These are phyloP conservation scores for Otus sunia DNA, from an alignment of 2,113 vertebrate genomes.

Conservation along the genomic window DNA sequence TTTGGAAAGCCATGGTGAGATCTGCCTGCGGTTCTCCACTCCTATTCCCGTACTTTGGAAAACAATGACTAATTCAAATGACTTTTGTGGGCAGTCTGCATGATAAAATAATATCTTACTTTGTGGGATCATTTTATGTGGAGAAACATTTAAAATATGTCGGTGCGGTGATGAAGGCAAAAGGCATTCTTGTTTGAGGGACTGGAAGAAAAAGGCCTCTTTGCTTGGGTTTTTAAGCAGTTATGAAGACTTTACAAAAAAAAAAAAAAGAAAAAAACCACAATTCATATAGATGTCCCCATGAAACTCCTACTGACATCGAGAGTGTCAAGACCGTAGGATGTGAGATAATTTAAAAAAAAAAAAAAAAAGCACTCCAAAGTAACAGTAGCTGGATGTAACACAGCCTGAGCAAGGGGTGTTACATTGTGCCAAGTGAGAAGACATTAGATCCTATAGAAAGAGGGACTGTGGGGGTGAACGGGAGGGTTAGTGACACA, in stretches of 20 bases:
- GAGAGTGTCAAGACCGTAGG: background rate
- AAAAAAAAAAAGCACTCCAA: background rate
- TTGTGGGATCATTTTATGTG: background rate
- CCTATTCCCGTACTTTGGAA: background rate
- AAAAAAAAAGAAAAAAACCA: background rate
- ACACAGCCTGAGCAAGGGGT: background rate
- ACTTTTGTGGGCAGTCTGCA: background rate
- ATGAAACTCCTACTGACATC: background rate
- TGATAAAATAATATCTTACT: background rate
- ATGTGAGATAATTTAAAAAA: background rate
- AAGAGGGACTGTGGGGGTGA: background rate
- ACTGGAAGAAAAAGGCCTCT: background rate
- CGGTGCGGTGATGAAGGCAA: background rate
- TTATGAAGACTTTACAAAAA: background rate
- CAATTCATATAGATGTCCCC: background rate
- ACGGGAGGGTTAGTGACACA: background rate
- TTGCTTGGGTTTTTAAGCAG: background rate
- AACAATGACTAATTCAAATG: background rate
- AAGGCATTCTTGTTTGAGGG: background rate
- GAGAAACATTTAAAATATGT: background rate
- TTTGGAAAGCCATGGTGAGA: background rate
- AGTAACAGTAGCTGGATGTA: background rate
- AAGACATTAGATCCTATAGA: background rate
- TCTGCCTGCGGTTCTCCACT: background rate
- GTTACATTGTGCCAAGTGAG: background rate